Percentiles rank a stretch among this genome's conserved stretches.
Conservation (phyloP, 2,113 vertebrate genomes). For the Channa maculata region DNA sequence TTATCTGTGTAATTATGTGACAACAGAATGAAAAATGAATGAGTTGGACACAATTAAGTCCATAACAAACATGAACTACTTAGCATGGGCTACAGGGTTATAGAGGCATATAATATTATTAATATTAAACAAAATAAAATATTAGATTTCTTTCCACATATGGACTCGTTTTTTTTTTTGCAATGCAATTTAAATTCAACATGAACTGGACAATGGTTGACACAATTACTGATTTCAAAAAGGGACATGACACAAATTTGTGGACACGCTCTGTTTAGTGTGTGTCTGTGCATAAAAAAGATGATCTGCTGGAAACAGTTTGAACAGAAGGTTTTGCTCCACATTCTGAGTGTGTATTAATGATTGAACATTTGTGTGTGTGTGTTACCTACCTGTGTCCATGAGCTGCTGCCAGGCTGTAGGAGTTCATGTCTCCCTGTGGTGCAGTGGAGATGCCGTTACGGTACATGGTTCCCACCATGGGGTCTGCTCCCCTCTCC, state of each 20-base stretch:
- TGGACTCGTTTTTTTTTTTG: no score
- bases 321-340: background rate
- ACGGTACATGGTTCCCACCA: slow-evolving; percentile 97
- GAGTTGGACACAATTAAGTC: no score
- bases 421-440: slow-evolving; percentile 98
- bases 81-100: no score
- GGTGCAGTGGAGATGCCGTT: slow-evolving; percentile 96
- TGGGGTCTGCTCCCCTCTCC: slow-evolving; percentile 94
- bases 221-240: no score
- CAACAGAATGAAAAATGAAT: no score
- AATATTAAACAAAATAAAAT: no score
- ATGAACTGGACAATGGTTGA: no score
- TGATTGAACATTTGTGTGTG: slow-evolving; percentile 8
- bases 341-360: background rate
- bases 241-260: no score
- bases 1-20: background rate
- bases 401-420: slow-evolving; percentile 97
- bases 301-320: slow-evolving; percentile 19
- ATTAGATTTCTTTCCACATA: no score
- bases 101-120: no score
- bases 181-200: no score
- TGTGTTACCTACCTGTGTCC: slow-evolving; percentile 93
- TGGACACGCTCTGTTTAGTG: slow-evolving; percentile 4
- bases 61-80: no score
- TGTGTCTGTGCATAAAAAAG: slow-evolving; percentile 31